Base-by-base conservation (phyloP, 2,888 invertebrate species). In the Pyrrhosoma nymphula region DNA sequence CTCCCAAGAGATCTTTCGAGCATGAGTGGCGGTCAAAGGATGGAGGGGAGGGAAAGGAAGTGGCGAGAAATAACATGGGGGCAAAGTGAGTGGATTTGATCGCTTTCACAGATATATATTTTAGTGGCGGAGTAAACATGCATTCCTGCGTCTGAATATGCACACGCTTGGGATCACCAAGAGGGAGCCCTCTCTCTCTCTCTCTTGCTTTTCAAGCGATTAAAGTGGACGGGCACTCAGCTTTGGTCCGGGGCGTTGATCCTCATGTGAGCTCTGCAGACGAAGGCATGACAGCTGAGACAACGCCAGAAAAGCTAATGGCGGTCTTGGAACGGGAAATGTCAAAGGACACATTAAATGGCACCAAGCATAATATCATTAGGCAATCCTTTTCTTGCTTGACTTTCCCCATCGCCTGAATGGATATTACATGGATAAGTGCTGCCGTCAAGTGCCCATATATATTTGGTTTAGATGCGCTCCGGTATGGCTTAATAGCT, bases 21-120 rank as follows among this genome's bases (percentile, higher is more conserved):
- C 12, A 35, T 35, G 82, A 82, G 82, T 16, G 82, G 35, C 82
- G 82, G 82, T 82, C 82, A 35, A 82, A 82, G 35, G 30, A n/a
- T 3, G 35, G 35, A 16, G 6, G 23, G 69, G 0, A n/a, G 26
- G 69, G 47, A 12, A 69, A 23, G 69, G 69, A 69, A 69, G 12
- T 16, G 82, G 82, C 82, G 18, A 82, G 82, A 16, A 82, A 82
- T 82, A 82, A 82, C 82, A 82, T 18, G 35, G 82, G 0, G 18
- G 0, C 26, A 14, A 35, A n/a, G n/a, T 1, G 82, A 82, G 82
- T 35, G 82, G 82, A 82, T 30, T 82, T 82, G 82, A 82, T 82
- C 82, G 82, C 82, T 82, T 82, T 82, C 82, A 82, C 82, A 82
- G 82, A 82, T 82, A 82, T 30, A 75, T 35, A 82, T 82, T 82